A percentile compares a stretch with the other conserved stretches of the same genome.
Conservation (phyloP, 2,113 vertebrate genomes). For the Bufo gargarizans region DNA sequence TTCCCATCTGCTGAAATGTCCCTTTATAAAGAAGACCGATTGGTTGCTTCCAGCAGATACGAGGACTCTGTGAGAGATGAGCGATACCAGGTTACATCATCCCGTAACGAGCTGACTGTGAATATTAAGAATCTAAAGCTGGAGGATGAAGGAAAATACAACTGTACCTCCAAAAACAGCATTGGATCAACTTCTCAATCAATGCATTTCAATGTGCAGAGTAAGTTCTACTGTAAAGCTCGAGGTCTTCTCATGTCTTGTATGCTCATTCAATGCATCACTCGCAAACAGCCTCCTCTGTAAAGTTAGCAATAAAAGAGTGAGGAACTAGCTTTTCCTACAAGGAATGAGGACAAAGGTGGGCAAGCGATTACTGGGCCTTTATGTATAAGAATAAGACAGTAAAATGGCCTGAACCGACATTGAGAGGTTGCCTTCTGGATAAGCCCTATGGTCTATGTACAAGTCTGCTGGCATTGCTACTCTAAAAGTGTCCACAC, state of each 20-base stretch:
- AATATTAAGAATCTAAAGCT: conserved; percentile 47
- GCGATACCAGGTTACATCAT: conserved; percentile 20
- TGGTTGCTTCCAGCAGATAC: conserved; percentile 59
- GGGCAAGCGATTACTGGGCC: not conserved
- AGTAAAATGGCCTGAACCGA: not conserved
- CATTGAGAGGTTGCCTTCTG: not conserved
- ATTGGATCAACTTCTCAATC: conserved; percentile 53
- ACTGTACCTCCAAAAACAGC: conserved; percentile 68
- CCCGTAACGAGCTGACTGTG: conserved; percentile 66
- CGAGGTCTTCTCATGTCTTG: not conserved
- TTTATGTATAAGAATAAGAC: not conserved
- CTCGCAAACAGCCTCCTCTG: not conserved
- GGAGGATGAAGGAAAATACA: conserved; percentile 58
- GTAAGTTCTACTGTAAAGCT: conserved; percentile 60
- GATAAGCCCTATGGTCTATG: not conserved
- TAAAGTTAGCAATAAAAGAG: not conserved
- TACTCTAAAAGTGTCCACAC: no score
- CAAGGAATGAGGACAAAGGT: not conserved
- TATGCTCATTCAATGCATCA: no score
- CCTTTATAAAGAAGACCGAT: conserved; percentile 49
- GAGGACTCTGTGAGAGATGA: rapidly evolving
- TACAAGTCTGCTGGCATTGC: not conserved
- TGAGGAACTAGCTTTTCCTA: not conserved
- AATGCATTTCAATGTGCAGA: conserved; percentile 52
- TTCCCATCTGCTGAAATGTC: conserved; percentile 64